Percentiles rank a stretch among this genome's conserved stretches.
Conservation (phyloP, 2,113 vertebrate genomes). For the Synodontis membranacea region DNA sequence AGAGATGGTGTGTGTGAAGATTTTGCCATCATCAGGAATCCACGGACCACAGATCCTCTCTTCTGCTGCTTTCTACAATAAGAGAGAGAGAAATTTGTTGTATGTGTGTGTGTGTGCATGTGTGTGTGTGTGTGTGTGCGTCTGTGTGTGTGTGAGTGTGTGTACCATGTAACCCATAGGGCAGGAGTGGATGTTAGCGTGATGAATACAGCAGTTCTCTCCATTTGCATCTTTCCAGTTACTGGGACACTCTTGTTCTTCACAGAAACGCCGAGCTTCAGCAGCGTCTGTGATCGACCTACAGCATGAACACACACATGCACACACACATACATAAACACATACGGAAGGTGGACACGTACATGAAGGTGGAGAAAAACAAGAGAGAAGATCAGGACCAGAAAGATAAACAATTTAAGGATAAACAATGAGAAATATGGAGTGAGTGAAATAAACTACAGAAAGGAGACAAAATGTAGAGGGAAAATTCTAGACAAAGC, state of each 20-base stretch:
- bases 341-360: too few relatives aligned
- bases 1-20: slow-evolving; percentile 84
- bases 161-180: slow-evolving; percentile 80
- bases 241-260: slow-evolving; percentile 74
- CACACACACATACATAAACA: slow-evolving; percentile 19
- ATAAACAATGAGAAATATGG: background rate
- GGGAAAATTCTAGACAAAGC: background rate
- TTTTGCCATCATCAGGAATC: slow-evolving; percentile 84
- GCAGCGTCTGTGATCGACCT: slow-evolving; percentile 66
- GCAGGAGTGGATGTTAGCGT: slow-evolving; percentile 86
- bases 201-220: slow-evolving; percentile 83
- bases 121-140: background rate
- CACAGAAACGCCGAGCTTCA: slow-evolving; percentile 79
- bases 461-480: background rate
- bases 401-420: background rate
- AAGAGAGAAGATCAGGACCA: background rate
- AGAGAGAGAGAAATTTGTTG: background rate
- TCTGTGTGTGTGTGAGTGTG: slow-evolving; percentile 38
- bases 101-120: background rate
- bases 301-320: slow-evolving; percentile 5
- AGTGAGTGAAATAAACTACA: slow-evolving; percentile 4
- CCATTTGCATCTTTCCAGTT: slow-evolving; percentile 82
- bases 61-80: slow-evolving; percentile 60
- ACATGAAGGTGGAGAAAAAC: background rate
- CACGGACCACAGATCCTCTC: slow-evolving; percentile 80